Evolutionary conservation across 2,888 invertebrate species (phyloP), one percentile per base, ranked within the genome.

Genomic region (Plusia festucae): DNA sequence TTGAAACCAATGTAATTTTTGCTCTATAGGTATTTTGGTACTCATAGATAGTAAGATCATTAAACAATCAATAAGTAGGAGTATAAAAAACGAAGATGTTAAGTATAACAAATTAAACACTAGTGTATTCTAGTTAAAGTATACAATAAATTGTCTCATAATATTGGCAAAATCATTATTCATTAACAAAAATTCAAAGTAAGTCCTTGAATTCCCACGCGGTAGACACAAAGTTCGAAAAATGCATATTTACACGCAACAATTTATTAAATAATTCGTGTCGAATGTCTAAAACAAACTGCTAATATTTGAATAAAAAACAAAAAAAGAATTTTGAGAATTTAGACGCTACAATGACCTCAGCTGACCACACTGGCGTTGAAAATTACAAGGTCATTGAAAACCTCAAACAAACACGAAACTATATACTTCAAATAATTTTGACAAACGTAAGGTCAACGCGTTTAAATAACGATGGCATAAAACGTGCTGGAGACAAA

Each of bases 391-490:
- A 46, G 20, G 46, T 49, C 20, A 49, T 49, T 49, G 46, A 49
- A 18, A 18, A 49, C 18, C 16, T 20, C 46, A 18, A 18, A 49
- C 46, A 49, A 49, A 49, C 11, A 20, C 16, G 18, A 49, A 49
- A 49, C 46, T n/a, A n/a, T n/a, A n/a, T n/a, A n/a, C n/a, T 20
- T 49, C 11, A 49, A 49, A 46, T 46, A 18, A 49, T 49, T 40
- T 49, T 49, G 46, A 49, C 46, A 49, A 49, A 49, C 20, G 11
- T 49, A 49, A 49, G 46, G 46, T 49, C 46, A 49, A 11, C 46
- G 9, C 46, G 18, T 20, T 49, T 20, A 49, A 20, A 40, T 6
- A 6, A 49, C 46, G 46, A 49, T 20, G 18, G 46, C 20, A 20
- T 11, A 40, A n/a, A 40, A 40, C 40, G n/a, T 40, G n/a, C n/a